Evolutionary conservation across 2,113 vertebrate genomes (phyloP).

Genomic region (Halcyon senegalensis): DNA sequence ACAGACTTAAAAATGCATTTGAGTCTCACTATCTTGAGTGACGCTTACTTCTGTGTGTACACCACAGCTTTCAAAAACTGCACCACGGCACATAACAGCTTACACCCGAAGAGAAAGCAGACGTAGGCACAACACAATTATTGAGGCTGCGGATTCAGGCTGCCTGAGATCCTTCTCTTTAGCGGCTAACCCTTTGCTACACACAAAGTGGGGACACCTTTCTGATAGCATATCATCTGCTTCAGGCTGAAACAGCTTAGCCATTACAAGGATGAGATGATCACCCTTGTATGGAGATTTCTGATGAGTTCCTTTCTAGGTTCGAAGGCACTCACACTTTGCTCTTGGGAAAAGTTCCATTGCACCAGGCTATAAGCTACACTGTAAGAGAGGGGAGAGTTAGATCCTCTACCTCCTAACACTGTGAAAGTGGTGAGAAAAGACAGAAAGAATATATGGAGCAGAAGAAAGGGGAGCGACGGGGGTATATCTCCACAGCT

Average conservation of each 20-base stretch:
- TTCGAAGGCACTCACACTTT: background rate
- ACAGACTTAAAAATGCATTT: constrained; percentile 54
- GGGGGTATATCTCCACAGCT: background rate
- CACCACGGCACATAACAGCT: background rate
- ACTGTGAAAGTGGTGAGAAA: background rate
- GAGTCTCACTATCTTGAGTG: background rate
- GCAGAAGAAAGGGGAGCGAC: background rate
- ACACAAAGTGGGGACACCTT: fast-evolving
- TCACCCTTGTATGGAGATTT: background rate
- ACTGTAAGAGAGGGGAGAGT: background rate
- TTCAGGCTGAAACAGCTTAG: background rate
- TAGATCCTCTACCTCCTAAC: background rate
- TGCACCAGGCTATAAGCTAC: background rate
- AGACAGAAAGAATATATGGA: background rate
- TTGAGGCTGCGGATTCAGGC: background rate
- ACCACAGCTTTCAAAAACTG: background rate
- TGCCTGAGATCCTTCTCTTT: background rate
- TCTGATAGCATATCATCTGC: background rate
- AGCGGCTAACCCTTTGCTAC: background rate
- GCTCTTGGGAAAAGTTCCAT: background rate
- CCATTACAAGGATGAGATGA: background rate
- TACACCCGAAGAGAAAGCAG: background rate
- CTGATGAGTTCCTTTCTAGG: background rate
- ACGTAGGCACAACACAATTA: background rate
- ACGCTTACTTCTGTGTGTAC: background rate